Base-by-base conservation (phyloP, 1,140 invertebrate genomes). In the Neoseiulus cucumeris region DNA sequence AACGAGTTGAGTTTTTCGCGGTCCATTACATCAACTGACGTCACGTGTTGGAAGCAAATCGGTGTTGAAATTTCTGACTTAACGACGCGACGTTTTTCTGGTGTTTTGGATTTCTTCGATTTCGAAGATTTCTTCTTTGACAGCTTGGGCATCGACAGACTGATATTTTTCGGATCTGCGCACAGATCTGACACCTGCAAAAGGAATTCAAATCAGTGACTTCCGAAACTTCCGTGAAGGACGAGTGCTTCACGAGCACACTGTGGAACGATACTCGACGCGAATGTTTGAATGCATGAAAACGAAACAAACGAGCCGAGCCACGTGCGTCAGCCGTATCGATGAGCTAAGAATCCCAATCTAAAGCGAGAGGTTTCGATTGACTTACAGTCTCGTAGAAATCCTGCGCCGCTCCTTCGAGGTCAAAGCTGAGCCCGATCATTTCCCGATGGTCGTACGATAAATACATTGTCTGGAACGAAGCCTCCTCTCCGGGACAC, bases 41-140 rank as follows among this genome's bases (percentile, higher is more conserved):
- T 89, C 51, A 91, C 82, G 72, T 91, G 88, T 66, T 88, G 84
- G 74, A 91, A 91, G 71, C 86, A 86, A 73, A 87, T 90, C 0
- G 88, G 88, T 70, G 85, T 82, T 14, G 87, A 89, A 68, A 91
- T 91, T 73, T 89, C 86, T 55, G 80, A 82, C 73, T 90, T 90
- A 25, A 59, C 18, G 20, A 18, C 44, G 33, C 45, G 25, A 25
- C 41, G 18, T 22, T 65, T 44, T 41, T 79, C 78, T 5, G 76
- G 73, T 55, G 79, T 79, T 72, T 80, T 80, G 0, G 73, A 81
- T 80, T 74, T 80, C 71, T 80, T 80, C 73, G 79, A 81, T 71
- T 70, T 67, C 9, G 25, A 14, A 18, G 65, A 45, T 55, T 72
- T 64, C 42, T 73, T 71, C 64, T 81, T 80, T 68, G 79, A 78